phyloP scores from a whole-genome alignment of 2,113 vertebrate species.

The human (Homo sapiens) region DNA sequence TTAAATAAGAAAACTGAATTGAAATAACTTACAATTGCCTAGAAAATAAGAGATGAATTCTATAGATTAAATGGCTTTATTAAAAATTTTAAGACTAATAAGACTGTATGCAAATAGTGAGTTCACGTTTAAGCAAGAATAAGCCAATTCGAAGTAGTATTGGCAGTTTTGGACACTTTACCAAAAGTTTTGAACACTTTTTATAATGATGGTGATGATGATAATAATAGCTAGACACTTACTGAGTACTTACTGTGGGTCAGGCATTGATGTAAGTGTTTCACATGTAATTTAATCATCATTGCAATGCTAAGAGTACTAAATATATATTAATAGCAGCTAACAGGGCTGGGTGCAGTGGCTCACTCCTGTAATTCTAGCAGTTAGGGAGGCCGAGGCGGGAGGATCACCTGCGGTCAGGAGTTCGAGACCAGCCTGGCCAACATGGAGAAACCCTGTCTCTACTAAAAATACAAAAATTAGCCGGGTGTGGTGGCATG shows the following conservation, averaged over 20 bases:
- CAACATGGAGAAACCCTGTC: too few species aligned
- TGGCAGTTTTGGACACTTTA: slow-evolving; percentile 10
- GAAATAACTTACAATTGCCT: slow-evolving; percentile 30
- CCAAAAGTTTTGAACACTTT: slow-evolving; percentile 3
- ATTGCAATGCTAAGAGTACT: neutral
- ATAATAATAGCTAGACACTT: slow-evolving; percentile 25
- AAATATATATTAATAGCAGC: slow-evolving; percentile 15
- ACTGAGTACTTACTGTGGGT: neutral
- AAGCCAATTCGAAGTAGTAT: slow-evolving; percentile 23
- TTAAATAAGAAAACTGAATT: slow-evolving; percentile 44
- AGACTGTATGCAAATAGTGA: slow-evolving; percentile 28
- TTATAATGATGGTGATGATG: neutral
- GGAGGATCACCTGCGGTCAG: too few species aligned
- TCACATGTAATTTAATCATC: neutral
- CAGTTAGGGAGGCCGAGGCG: too few species aligned
- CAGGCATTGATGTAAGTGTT: slow-evolving; percentile 8
- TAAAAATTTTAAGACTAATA: slow-evolving; percentile 37
- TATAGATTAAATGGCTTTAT: slow-evolving; percentile 37
- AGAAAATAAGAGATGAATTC: slow-evolving; percentile 25
- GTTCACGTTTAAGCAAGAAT: neutral
- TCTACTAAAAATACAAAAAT: too few species aligned
- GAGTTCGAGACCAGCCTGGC: too few species aligned
- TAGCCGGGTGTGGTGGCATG: too few species aligned
- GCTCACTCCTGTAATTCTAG: too few species aligned
- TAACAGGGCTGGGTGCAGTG: neutral